Conservation (phyloP, 1,140 invertebrate species). For the Philaenus spumarius region DNA sequence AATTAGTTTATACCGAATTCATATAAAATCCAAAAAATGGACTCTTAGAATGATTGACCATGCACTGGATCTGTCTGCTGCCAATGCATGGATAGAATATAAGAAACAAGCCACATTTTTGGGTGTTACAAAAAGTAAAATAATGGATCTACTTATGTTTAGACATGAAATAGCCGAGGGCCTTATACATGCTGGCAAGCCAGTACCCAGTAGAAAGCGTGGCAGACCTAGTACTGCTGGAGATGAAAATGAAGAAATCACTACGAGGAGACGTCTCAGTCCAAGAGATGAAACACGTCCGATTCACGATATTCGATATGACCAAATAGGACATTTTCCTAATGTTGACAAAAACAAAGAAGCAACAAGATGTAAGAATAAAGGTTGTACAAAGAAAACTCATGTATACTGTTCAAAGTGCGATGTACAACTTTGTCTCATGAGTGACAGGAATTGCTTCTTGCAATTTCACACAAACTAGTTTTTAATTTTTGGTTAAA, state of each 20-base stretch:
- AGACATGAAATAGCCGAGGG: conserved; percentile 14
- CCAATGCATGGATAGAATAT: conserved; percentile 34
- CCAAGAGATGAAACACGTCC: conserved; percentile 1
- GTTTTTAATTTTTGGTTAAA: too few relatives aligned
- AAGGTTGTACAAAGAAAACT: conserved; percentile 14
- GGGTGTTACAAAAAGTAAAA: conserved; percentile 9
- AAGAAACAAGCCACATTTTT: conserved; percentile 21
- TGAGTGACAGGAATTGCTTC: conserved; percentile 10
- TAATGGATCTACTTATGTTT: conserved; percentile 19
- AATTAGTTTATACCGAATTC: conserved; percentile 29
- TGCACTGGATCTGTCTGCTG: conserved; percentile 29
- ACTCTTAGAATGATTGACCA: conserved; percentile 33
- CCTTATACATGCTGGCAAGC: conserved; percentile 6
- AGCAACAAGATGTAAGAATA: conserved; percentile 13
- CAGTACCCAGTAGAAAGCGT: not conserved
- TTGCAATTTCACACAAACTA: too few relatives aligned
- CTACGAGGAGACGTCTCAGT: too few relatives aligned
- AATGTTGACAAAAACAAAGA: conserved; percentile 12
- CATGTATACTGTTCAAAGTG: conserved; percentile 8
- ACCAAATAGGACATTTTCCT: conserved; percentile 19
- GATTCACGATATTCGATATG: conserved; percentile 17
- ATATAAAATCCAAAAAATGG: conserved; percentile 31
- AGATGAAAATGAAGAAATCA: not conserved
- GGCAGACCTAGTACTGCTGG: conserved; percentile 9
- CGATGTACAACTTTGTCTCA: not conserved